A percentile compares a stretch with the other conserved stretches of the same genome.
phyloP scores from a whole-genome alignment of 2,888 invertebrate genomes.

The Tenthredo scrophulariae region DNA sequence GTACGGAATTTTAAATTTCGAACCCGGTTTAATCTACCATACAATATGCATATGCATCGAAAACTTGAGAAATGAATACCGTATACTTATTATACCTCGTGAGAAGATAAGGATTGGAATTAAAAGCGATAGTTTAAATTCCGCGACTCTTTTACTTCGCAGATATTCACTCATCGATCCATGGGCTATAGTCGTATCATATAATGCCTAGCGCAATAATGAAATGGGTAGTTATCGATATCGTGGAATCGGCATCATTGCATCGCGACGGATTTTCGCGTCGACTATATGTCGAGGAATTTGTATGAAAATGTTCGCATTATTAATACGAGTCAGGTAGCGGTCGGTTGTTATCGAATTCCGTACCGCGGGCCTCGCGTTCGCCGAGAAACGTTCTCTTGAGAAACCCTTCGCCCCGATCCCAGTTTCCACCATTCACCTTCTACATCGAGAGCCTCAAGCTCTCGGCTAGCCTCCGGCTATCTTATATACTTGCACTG shows the following conservation, averaged over 20 bases:
- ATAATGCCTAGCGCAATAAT: background rate
- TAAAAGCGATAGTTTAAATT: background rate
- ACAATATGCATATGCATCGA: background rate
- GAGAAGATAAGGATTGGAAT: background rate
- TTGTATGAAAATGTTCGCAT: slow-evolving; percentile 48
- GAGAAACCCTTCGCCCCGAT: slow-evolving; percentile 43
- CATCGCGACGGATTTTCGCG: background rate
- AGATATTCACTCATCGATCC: background rate
- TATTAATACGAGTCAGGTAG: slow-evolving; percentile 49
- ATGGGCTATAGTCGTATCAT: background rate
- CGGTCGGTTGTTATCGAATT: slow-evolving; percentile 47
- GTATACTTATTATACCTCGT: background rate
- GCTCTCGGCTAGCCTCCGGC: slow-evolving; percentile 12
- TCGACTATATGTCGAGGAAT: slow-evolving; percentile 15
- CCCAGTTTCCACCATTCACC: slow-evolving; percentile 43
- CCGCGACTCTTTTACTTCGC: background rate
- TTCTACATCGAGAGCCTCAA: slow-evolving; percentile 18
- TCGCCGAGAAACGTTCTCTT: slow-evolving; percentile 39
- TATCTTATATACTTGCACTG: background rate
- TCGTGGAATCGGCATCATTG: slow-evolving; percentile 1
- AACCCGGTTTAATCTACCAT: background rate
- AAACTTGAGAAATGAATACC: background rate
- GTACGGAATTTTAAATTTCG: slow-evolving; percentile 17
- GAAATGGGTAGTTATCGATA: background rate
- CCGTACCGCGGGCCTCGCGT: slow-evolving; percentile 16